Evolutionary conservation across 1,140 invertebrate genomes (phyloP).

Genomic region (Drosophila auraria): DNA sequence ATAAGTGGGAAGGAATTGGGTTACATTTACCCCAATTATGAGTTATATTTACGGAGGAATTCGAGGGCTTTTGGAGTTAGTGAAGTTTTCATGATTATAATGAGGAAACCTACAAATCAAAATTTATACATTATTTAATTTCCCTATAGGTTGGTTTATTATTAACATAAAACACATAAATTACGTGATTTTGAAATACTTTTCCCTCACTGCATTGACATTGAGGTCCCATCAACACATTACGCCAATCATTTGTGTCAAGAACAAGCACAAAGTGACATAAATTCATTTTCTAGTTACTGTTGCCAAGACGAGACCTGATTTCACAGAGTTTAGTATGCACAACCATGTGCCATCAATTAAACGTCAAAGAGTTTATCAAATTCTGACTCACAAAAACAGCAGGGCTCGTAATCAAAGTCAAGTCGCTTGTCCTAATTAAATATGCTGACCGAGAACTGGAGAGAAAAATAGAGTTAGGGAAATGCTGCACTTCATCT

Average conservation of each 20-base stretch:
- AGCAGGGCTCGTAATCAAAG: conserved; percentile 16
- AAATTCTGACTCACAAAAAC: conserved; percentile 14
- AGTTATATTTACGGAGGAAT: conserved; percentile 17
- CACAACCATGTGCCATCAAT: conserved; percentile 29
- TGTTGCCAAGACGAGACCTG: not conserved
- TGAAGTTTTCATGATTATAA: not conserved
- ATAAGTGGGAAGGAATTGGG: conserved; percentile 10
- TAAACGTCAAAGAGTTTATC: conserved; percentile 36
- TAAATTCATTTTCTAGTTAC: conserved; percentile 5
- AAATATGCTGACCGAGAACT: conserved; percentile 32
- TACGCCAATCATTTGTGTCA: conserved; percentile 5
- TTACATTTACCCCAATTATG: conserved; percentile 14
- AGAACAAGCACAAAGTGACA: conserved; percentile 9
- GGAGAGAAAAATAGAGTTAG: conserved; percentile 1
- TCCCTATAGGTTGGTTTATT: too few relatives aligned
- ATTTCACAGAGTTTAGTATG: conserved; percentile 26
- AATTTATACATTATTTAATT: too few relatives aligned
- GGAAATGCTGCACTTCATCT: not conserved
- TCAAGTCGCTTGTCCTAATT: conserved; percentile 47
- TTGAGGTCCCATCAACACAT: not conserved
- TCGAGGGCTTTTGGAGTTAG: not conserved
- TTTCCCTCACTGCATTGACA: not conserved
- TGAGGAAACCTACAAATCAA: too few relatives aligned
- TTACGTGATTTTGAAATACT: not conserved
- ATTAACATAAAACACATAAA: too few relatives aligned